Evolutionary conservation across 2,797 vertebrate genomes (phyloP), one percentile per base, ranked within the genome.

Genomic region (Streptopelia turtur): DNA sequence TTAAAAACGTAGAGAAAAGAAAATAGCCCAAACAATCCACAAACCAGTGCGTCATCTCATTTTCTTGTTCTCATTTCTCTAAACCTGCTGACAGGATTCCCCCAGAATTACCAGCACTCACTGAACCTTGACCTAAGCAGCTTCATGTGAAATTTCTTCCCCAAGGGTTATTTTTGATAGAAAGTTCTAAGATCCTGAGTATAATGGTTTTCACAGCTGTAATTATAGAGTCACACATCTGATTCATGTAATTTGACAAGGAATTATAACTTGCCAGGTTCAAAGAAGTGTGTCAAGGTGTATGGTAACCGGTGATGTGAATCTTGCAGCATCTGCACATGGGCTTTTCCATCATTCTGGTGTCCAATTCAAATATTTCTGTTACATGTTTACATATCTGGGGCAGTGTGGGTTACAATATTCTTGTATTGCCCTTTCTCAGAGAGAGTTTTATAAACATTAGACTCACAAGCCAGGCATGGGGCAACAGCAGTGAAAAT

Each of bases 141-240:
- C 56, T 90, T 86, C 80, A 33, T 35, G 85, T 87, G 59, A 81
- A 94, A 86, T 37, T 70, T 91, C 65, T 81, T 79, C 83, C 95
- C 93, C 70, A 55, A 52, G 81, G 87, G 89, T 74, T 88, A 66
- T 94, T 97, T 95, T 79, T 71, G 65, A 94, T 72, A 96, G 86
- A 94, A 93, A 94, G 64, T 77, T 75, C 83, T 91, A 96, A 96
- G 96, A 85, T 95, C 90, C 60, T 80, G 45, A 95, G 93, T 87
- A 86, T 70, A 82, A 92, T 94, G 88, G 64, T 92, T 96, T 96
- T 91, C 91, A 94, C 72, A 84, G 84, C 80, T 87, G 65, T 96
- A 97, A 96, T 97, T 96, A 95, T 15, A 95, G 76, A 92, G 76
- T 75, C 81, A 78, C 64, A 24, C 64, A 92, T 74, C 71, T 96